phyloP scores from a whole-genome alignment of 1,140 invertebrate species.

The Zaprionus ornatus region DNA sequence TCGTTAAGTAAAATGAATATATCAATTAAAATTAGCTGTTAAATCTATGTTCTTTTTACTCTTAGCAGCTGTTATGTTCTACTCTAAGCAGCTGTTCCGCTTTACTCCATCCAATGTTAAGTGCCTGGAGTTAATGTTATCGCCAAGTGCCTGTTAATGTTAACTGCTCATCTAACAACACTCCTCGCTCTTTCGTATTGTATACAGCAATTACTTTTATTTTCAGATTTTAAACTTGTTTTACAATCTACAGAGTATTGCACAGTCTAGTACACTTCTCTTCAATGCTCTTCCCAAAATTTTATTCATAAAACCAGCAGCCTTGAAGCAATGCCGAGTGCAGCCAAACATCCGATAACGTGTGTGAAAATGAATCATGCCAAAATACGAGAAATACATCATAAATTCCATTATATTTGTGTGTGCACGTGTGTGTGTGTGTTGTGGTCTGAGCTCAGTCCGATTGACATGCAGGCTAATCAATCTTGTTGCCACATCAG shows the following conservation, averaged over 20 bases:
- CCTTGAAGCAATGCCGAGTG: background rate
- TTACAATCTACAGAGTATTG: background rate
- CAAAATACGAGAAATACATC: slow-evolving; percentile 10
- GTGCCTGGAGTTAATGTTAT: too few species aligned
- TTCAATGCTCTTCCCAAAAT: background rate
- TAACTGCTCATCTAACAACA: too few species aligned
- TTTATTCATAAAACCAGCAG: slow-evolving; percentile 17
- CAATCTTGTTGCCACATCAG: slow-evolving; percentile 10
- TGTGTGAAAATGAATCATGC: background rate
- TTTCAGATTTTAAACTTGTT: too few species aligned
- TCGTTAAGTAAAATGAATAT: too few species aligned
- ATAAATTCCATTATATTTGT: background rate
- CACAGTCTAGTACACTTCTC: background rate
- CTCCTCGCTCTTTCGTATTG: too few species aligned
- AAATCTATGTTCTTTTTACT: too few species aligned
- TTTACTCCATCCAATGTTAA: too few species aligned
- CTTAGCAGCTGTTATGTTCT: too few species aligned
- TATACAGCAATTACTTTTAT: too few species aligned
- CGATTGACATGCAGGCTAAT: slow-evolving; percentile 13
- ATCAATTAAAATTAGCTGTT: background rate
- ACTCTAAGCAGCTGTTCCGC: too few species aligned
- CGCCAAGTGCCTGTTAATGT: too few species aligned
- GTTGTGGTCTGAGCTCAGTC: background rate
- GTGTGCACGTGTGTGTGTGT: background rate
- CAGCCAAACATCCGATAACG: background rate